Evolutionary conservation across 2,113 vertebrate genomes (phyloP).

Genomic region (Jacana jacana): DNA sequence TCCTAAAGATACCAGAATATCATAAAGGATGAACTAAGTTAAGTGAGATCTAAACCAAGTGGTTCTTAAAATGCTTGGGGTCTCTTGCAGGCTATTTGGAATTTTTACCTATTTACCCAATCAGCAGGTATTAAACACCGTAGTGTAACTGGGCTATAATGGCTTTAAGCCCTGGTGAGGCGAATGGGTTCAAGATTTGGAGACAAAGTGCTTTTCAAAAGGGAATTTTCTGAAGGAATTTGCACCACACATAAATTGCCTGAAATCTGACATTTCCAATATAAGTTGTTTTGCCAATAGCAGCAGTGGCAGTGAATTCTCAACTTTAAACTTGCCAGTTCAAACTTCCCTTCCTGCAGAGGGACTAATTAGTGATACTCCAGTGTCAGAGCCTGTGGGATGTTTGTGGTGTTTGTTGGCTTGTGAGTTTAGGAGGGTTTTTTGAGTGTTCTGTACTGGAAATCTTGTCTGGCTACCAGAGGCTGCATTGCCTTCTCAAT

Average conservation of each 20-base stretch:
- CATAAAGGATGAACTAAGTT: background rate
- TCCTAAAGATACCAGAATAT: background rate
- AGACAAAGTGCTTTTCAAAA: background rate
- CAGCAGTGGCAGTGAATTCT: background rate
- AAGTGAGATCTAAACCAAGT: background rate
- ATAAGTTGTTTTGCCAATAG: background rate
- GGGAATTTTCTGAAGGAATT: background rate
- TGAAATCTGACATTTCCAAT: background rate
- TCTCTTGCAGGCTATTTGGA: background rate
- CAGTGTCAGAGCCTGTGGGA: background rate
- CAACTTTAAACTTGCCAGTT: background rate
- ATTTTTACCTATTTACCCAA: background rate
- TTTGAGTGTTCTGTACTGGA: background rate
- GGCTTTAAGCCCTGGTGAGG: background rate
- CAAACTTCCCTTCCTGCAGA: background rate
- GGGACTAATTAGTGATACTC: background rate
- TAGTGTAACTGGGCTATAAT: background rate
- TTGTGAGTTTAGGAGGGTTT: rapidly evolving
- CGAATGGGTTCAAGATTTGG: background rate
- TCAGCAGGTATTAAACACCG: background rate
- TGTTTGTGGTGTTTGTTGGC: background rate
- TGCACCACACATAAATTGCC: background rate
- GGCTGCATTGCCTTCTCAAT: background rate
- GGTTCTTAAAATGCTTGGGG: background rate
- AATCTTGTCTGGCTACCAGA: background rate